Evolutionary conservation across 2,113 vertebrate species (phyloP).

Genomic region (Girardinichthys multiradiatus): DNA sequence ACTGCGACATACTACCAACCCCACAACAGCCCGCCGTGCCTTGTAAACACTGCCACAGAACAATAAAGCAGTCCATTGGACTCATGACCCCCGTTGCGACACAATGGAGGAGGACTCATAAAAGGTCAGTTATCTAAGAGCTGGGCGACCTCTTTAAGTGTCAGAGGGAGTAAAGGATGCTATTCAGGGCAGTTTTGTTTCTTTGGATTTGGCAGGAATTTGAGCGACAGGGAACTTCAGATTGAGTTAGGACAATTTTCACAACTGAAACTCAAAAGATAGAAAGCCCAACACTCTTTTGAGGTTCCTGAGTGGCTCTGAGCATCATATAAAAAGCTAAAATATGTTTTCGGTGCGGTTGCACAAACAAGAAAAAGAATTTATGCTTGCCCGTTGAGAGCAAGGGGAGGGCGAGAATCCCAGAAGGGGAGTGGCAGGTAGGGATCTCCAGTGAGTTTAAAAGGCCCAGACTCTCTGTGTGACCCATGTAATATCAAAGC

Average conservation of each 20-base stretch:
- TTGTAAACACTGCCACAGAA: conserved; percentile 79
- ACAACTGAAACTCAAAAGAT: conserved; percentile 3
- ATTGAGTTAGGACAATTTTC: conserved; percentile 18
- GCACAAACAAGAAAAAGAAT: conserved; percentile 3
- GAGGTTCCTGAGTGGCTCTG: neutral
- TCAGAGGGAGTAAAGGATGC: conserved; percentile 71
- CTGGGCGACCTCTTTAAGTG: conserved; percentile 81
- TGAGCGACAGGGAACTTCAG: conserved; percentile 43
- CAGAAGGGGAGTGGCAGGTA: conserved; percentile 61
- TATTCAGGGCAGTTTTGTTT: conserved; percentile 67
- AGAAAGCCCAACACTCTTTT: neutral
- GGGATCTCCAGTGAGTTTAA: conserved; percentile 65
- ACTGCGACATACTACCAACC: conserved; percentile 61
- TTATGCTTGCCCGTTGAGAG: conserved; percentile 15
- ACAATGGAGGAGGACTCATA: conserved; percentile 85
- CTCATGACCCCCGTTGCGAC: conserved; percentile 79
- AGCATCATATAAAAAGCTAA: neutral
- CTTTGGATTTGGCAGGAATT: conserved; percentile 57
- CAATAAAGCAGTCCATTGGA: conserved; percentile 86
- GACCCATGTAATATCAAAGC: conserved; percentile 84
- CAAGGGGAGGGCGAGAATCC: conserved; percentile 67
- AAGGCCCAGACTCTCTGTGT: conserved; percentile 74
- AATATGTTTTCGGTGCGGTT: neutral
- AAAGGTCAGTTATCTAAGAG: conserved; percentile 84
- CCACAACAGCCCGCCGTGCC: conserved; percentile 63